These are phyloP conservation scores for Anoplolepis gracilipes DNA, from an alignment of 1,140 invertebrate species.

Conservation along the genomic window DNA sequence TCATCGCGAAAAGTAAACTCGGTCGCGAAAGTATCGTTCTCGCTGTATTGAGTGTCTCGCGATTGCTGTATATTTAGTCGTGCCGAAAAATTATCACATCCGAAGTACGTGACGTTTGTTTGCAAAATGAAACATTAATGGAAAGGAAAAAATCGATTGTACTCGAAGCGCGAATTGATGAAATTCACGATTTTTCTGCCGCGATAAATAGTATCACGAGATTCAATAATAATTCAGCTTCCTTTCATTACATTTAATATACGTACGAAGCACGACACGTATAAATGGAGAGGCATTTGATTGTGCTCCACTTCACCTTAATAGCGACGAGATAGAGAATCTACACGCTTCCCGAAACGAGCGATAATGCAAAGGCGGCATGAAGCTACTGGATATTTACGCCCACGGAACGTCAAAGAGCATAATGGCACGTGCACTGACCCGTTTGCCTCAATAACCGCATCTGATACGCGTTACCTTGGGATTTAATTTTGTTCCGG, in stretches of 20 bases:
- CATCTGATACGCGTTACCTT: slow-evolving; percentile 65
- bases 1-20: slow-evolving; percentile 22
- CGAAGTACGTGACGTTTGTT: background rate
- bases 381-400: slow-evolving; percentile 58
- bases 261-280: background rate
- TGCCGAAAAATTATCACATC: background rate
- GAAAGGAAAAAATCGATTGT: slow-evolving; percentile 4
- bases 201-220: background rate
- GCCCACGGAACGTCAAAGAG: slow-evolving; percentile 54
- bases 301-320: slow-evolving; percentile 41
- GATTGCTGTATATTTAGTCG: slow-evolving; percentile 11
- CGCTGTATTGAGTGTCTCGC: slow-evolving; percentile 11
- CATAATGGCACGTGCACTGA: slow-evolving; percentile 61
- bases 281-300: slow-evolving; percentile 24
- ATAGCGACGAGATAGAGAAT: slow-evolving; percentile 18
- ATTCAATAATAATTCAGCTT: slow-evolving; percentile 25
- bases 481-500: slow-evolving; percentile 55
- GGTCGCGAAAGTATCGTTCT: slow-evolving; percentile 49
- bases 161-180: background rate
- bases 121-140: slow-evolving; percentile 21
- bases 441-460: slow-evolving; percentile 68
- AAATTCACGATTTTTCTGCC: background rate
- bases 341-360: slow-evolving; percentile 29
- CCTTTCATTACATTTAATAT: background rate
- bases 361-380: slow-evolving; percentile 54